Evolutionary conservation across 2,888 invertebrate species (phyloP).

Genomic region (Dasysyrphus albostriatus): DNA sequence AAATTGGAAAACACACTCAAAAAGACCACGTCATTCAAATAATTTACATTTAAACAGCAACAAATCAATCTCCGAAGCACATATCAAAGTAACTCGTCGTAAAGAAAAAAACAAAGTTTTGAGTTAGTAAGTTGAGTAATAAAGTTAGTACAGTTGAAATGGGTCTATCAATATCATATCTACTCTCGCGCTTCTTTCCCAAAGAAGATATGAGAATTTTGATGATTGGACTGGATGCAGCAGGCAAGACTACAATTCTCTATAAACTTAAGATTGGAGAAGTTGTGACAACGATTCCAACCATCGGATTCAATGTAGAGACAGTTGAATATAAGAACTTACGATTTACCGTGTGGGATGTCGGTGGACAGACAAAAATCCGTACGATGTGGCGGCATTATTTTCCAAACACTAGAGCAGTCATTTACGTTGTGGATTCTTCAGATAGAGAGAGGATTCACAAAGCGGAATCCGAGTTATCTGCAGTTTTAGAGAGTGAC

Average conservation of each 20-base stretch:
- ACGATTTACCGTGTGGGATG: conserved; percentile 80
- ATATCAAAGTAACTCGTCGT: conserved; percentile 10
- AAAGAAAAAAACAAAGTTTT: not conserved
- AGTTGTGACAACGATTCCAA: conserved; percentile 79
- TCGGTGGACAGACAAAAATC: conserved; percentile 80
- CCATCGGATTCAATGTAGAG: conserved; percentile 81
- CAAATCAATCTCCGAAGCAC: not conserved
- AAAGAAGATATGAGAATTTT: conserved; percentile 79
- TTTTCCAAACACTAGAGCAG: conserved; percentile 78
- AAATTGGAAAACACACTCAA: not conserved
- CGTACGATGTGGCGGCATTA: conserved; percentile 81
- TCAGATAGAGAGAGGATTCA: conserved; percentile 77
- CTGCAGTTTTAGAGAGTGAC: conserved; percentile 77
- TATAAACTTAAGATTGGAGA: conserved; percentile 80
- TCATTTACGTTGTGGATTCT: conserved; percentile 80
- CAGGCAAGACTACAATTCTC: conserved; percentile 81
- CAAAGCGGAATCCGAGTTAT: conserved; percentile 78
- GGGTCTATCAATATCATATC: conserved; percentile 78
- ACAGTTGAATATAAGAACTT: conserved; percentile 80
- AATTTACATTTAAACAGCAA: conserved; percentile 41
- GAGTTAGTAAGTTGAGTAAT: not conserved
- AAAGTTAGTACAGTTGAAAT: conserved; percentile 53
- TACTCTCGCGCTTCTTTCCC: conserved; percentile 77
- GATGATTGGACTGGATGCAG: conserved; percentile 81
- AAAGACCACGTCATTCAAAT: conserved; percentile 40